Conservation (phyloP, 2,113 vertebrate species). For the Vanacampus margaritifer region DNA sequence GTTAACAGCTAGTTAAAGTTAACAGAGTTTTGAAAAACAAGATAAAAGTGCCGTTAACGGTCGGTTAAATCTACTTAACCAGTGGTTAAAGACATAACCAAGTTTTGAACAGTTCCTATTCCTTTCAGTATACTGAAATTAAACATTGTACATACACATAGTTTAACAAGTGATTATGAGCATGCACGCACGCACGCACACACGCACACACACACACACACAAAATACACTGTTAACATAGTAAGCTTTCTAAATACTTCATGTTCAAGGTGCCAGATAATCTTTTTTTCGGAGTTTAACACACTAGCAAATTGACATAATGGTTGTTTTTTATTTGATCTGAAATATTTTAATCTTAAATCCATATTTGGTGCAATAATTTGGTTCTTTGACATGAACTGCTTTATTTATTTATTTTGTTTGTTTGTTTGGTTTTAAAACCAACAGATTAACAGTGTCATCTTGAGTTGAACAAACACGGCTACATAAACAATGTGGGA, state of each 20-base stretch:
- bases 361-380: constrained; percentile 23
- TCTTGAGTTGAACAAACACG: constrained; percentile 46
- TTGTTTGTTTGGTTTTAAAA: constrained; percentile 17
- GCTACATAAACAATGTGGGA: constrained; percentile 43
- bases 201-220: background rate
- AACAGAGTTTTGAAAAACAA: no score
- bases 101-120: background rate
- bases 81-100: no score
- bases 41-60: no score
- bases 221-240: background rate
- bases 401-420: constrained; percentile 42
- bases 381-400: constrained; percentile 25
- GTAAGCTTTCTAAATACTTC: background rate
- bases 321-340: constrained; percentile 1
- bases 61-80: no score
- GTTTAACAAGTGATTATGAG: background rate
- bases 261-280: background rate
- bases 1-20: no score
- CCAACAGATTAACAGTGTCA: constrained; percentile 46
- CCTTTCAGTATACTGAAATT: background rate
- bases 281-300: background rate
- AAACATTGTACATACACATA: background rate
- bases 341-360: constrained; percentile 26
- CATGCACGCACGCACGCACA: background rate
- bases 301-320: background rate